phyloP scores from a whole-genome alignment of 2,797 vertebrate genomes.

The Rhinoraja longicauda region DNA sequence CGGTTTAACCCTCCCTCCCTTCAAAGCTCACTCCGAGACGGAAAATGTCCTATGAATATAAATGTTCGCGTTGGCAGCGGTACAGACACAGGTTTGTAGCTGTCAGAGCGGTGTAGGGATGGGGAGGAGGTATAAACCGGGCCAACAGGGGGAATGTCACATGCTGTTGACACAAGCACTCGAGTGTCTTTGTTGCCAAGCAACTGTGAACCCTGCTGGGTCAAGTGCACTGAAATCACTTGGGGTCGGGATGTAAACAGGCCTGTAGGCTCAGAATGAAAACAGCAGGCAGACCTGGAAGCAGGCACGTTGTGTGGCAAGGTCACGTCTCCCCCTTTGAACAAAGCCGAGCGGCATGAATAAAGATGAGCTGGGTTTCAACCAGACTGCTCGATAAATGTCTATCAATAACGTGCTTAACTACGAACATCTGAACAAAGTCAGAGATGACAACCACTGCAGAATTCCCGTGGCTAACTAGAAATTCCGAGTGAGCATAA shows the following conservation, averaged over 20 bases:
- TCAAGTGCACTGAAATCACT: constrained; percentile 25
- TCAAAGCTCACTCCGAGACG: neutral
- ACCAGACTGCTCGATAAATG: constrained; percentile 6
- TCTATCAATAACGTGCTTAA: neutral
- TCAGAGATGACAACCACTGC: constrained; percentile 22
- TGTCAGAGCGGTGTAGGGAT: neutral
- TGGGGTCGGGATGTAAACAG: constrained; percentile 32
- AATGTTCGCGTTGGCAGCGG: constrained; percentile 11
- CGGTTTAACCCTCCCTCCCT: neutral
- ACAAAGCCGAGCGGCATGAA: neutral
- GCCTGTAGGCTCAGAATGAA: neutral
- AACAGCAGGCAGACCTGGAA: constrained; percentile 21
- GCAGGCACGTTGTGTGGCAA: neutral
- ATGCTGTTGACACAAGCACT: constrained; percentile 29
- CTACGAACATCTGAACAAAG: constrained; percentile 13
- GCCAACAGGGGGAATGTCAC: constrained; percentile 25
- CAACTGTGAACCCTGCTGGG: constrained; percentile 31
- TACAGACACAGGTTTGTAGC: neutral
- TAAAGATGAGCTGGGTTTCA: constrained; percentile 28
- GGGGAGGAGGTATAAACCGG: constrained; percentile 6
- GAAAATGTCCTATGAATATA: constrained; percentile 2
- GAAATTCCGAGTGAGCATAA: constrained; percentile 19
- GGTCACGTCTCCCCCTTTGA: constrained; percentile 26
- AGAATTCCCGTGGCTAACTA: neutral
- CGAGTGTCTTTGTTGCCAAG: constrained; percentile 34